Base-by-base conservation (phyloP, 2,797 vertebrate genomes). In the Spondyliosoma cantharus region DNA sequence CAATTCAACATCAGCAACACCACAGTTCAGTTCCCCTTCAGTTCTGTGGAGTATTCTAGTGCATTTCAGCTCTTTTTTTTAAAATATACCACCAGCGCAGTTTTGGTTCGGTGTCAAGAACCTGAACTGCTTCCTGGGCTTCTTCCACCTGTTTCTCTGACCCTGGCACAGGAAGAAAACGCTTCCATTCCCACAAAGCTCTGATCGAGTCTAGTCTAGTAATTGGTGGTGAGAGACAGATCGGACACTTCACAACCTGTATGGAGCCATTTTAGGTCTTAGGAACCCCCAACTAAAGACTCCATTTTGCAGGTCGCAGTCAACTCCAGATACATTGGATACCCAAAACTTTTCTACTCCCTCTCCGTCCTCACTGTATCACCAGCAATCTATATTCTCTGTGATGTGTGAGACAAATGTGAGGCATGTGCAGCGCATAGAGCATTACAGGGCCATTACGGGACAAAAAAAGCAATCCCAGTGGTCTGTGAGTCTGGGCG, bases 351-450 rank as follows among this genome's bases (percentile, higher is more conserved):
- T 64, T 80, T 49, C 49, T 76, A 37, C 7, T 37, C 32, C 32
- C 7, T 71, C 58, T 74, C 58, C 25, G 14, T 76, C 66, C 56
- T 73, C 79, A 43, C 81, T 83, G 77, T 74, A 20, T 25, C 50
- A 46, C 60, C 60, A 81, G 37, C 27, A 54, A 61, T 5, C 52
- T 22, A 81, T 29, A 88, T 87, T 75, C 67, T 80, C 71, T 46
- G 61, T 45, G 72, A 85, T 74, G 69, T 37, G 50, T 29, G 62
- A 63, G 71, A 85, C 68, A 72, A 62, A 80, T 72, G 62, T 65
- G 79, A 83, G 73, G 58, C 56, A 49, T 74, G 78, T 75, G 76
- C 80, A 49, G 54, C 42, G 65, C 78, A 32, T 32, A 29, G 32
- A 85, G 78, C 76, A 24, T 80, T 63, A 70, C 70, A 59, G 64